Percentiles rank a stretch among this genome's conserved stretches.
phyloP scores from a whole-genome alignment of 2,888 invertebrate species.

The Caenorhabditis sp. region DNA sequence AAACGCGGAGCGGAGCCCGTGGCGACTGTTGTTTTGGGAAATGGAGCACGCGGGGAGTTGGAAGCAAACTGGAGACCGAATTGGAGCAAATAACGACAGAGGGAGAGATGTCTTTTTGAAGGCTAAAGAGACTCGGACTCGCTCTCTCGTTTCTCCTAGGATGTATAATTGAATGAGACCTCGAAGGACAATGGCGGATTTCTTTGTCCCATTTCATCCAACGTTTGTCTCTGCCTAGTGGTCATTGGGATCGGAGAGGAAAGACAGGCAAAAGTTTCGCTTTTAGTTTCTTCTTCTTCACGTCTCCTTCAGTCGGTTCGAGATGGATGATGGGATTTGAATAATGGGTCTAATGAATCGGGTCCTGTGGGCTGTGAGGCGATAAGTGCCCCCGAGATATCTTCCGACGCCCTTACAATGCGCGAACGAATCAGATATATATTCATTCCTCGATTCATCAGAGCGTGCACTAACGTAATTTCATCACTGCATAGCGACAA shows the following conservation, averaged over 20 bases:
- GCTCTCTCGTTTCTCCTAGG: background rate
- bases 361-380: conserved; percentile 39
- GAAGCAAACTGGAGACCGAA: background rate
- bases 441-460: conserved; percentile 60
- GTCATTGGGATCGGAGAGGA: conserved; percentile 1
- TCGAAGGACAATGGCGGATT: conserved; percentile 20
- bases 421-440: conserved; percentile 52
- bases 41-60: background rate
- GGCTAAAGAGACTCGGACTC: background rate
- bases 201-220: conserved; percentile 23
- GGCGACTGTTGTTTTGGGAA: conserved; percentile 19
- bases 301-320: background rate
- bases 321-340: conserved; percentile 48
- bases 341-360: conserved; percentile 55
- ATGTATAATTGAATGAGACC: conserved; percentile 36
- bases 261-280: conserved; percentile 17
- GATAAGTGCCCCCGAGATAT: conserved; percentile 46
- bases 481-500: conserved; percentile 14
- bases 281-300: background rate
- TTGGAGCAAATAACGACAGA: conserved; percentile 1
- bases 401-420: conserved; percentile 34
- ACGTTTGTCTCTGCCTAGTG: background rate
- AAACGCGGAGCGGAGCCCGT: conserved; percentile 45
- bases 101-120: background rate
- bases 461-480: conserved; percentile 59